Evolutionary conservation across 2,797 vertebrate genomes (phyloP).

Genomic region (Apogon hyalosoma): DNA sequence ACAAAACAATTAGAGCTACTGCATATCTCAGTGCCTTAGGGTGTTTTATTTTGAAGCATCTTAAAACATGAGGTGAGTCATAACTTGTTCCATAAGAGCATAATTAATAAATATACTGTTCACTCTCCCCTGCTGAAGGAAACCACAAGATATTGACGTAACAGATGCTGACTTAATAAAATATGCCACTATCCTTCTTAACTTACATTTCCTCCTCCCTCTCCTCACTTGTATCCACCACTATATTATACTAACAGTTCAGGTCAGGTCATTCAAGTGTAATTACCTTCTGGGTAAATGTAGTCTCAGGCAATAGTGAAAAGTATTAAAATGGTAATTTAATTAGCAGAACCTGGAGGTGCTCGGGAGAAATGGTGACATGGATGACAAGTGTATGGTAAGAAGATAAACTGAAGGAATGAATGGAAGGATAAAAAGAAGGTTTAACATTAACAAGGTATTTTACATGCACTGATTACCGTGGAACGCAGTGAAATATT

Average conservation of each 20-base stretch:
- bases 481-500: slow-evolving; percentile 21
- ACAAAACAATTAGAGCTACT: slow-evolving; percentile 2
- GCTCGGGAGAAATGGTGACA: background rate
- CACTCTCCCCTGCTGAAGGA: background rate
- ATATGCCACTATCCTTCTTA: background rate
- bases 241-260: slow-evolving; percentile 38
- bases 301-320: slow-evolving; percentile 46
- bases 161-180: slow-evolving; percentile 21
- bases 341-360: slow-evolving; percentile 49
- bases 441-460: background rate
- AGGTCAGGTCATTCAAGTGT: slow-evolving; percentile 48
- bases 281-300: slow-evolving; percentile 63
- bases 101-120: slow-evolving; percentile 14
- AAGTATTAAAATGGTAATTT: slow-evolving; percentile 70
- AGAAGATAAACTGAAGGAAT: slow-evolving; percentile 32
- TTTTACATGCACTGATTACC: slow-evolving; percentile 29
- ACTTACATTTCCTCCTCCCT: background rate
- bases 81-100: slow-evolving; percentile 7
- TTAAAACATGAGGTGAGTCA: slow-evolving; percentile 7
- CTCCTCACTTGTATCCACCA: slow-evolving; percentile 4
- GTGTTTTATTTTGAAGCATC: slow-evolving; percentile 3
- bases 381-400: slow-evolving; percentile 6
- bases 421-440: slow-evolving; percentile 2
- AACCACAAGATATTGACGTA: slow-evolving; percentile 3
- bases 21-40: background rate